Base-by-base conservation (phyloP, 2,797 vertebrate genomes). In the Sparidentex hasta region DNA sequence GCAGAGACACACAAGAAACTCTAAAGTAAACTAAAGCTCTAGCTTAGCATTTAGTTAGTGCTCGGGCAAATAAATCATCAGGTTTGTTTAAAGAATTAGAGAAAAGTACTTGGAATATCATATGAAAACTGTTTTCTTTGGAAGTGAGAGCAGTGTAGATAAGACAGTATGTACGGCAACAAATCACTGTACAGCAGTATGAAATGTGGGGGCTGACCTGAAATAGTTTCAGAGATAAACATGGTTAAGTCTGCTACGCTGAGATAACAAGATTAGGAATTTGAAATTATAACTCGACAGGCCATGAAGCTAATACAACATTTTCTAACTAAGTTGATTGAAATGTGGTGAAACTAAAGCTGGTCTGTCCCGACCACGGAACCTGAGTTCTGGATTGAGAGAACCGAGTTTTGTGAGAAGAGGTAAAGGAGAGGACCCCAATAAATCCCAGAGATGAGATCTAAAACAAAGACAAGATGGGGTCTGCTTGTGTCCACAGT, bases 171-270 rank as follows among this genome's bases (percentile, higher is more conserved):
- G 67, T 2, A 27, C 58, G 43, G 68, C 21, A 59, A 71, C 80
- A 76, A 84, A 83, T 84, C 55, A 73, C 63, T 47, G 63, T 13
- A 3, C 6, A 25, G 52, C 25, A 48, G 46, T 52, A 66, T 74
- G 17, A 74, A 76, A 74, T 69, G 21, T 59, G 70, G 20, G 50
- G 2, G 33, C 58, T 75, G 81, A 85, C 66, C 79, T 86, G 76
- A 76, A 84, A 84, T 66, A 76, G 66, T 78, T 84, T 56, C 20
- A 33, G 23, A 85, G 82, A 85, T 74, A 74, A 82, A 76, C 29
- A 9, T 46, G 57, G 17, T 48, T 12, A 8, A 48, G 56, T 71
- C 73, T 54, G 43, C 57, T 46, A 3, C 14, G 1, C n/a, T 9
- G 57, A 84, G 38, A 80, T 64, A 72, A 68, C 43, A 70, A 59